Base-by-base conservation (phyloP, 2,888 invertebrate species). In the Tupiocoris notatus region DNA sequence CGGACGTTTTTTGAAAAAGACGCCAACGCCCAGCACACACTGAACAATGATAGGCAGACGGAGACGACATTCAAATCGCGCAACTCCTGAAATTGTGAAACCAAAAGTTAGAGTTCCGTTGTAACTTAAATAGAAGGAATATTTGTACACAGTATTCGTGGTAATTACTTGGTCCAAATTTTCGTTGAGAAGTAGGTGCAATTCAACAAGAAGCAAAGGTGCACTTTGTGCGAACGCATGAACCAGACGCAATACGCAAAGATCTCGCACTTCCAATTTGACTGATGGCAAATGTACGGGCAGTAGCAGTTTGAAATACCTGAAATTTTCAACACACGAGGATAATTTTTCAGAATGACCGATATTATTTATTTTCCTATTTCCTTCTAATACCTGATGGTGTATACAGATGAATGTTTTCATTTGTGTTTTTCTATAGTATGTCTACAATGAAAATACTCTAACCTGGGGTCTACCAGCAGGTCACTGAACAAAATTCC, bases 221-320 rank as follows among this genome's bases (percentile, higher is more conserved):
- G 94, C 92, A 17, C 94, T 94, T 83, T 94, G 92, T 82, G 93
- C 90, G 84, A 95, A 95, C 17, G 93, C 94, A 84, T 95, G 95
- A 57, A 95, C 89, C 79, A 95, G 84, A 1, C 95, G 87, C 22
- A 95, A 86, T 86, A 95, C 91, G 81, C 92, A 88, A 64, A 89
- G 82, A 81, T 89, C 89, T 17, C 88, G 83, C 0, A 89, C 92
- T 88, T 95, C 94, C 82, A 92, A 91, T 83, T 95, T 94, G 17
- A 94, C 94, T 79, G 90, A 88, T 74, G 91, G 85, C 80, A 94
- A 84, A 82, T 95, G 92, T 2, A 94, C 92, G 7, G 95, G 94
- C 80, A 94, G 90, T 79, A 95, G 89, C 9, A 95, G 86, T 78
- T 93, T 89, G 76, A 94, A 93, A 83, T 95, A 95, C 58, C 74